Conservation (phyloP, 2,888 invertebrate genomes). For the Agrochola lota region DNA sequence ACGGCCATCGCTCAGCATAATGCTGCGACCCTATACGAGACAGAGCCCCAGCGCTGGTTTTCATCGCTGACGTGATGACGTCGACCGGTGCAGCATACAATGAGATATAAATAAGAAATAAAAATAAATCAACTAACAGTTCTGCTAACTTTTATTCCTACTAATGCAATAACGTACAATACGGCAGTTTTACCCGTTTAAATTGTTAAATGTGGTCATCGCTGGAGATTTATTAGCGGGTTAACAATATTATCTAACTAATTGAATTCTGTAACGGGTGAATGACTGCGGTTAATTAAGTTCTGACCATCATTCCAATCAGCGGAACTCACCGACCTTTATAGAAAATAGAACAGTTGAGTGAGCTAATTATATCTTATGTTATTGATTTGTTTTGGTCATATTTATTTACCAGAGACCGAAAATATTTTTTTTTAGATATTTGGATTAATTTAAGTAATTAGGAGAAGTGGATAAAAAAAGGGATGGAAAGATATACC, state of each 20-base stretch:
- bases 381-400: background rate
- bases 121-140: too few species aligned
- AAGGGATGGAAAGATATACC: background rate
- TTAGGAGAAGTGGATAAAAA: background rate
- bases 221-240: conserved; percentile 31
- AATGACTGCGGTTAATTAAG: conserved; percentile 57
- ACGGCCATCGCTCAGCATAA: too few species aligned
- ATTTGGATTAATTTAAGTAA: background rate
- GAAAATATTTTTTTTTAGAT: background rate
- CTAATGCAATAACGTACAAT: conserved; percentile 10
- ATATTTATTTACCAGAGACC: background rate
- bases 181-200: conserved; percentile 4
- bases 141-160: conserved; percentile 3
- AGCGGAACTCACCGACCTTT: conserved; percentile 50
- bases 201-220: conserved; percentile 32
- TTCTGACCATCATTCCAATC: conserved; percentile 54
- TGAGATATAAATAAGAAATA: too few species aligned
- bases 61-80: too few species aligned
- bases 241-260: conserved; percentile 62
- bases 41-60: too few species aligned
- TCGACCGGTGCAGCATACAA: too few species aligned
- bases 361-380: conserved; percentile 11
- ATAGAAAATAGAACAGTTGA: conserved; percentile 26
- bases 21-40: too few species aligned
- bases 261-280: conserved; percentile 58